These are phyloP conservation scores for Physella acuta DNA, from an alignment of 1,140 invertebrate genomes.

Conservation along the genomic window DNA sequence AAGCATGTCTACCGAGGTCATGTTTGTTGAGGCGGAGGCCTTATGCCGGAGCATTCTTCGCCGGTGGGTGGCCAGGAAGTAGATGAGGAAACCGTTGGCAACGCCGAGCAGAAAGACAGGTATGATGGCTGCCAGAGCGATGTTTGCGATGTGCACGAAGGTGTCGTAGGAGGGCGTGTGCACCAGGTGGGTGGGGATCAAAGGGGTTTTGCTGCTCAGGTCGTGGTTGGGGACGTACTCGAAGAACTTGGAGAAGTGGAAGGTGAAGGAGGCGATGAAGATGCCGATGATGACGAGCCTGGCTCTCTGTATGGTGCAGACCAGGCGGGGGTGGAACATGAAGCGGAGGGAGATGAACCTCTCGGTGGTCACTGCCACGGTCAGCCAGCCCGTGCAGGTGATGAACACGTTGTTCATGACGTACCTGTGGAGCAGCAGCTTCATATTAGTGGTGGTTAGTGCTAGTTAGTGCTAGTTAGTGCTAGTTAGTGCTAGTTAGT, in stretches of 20 bases:
- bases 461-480: too few species aligned
- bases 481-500: too few species aligned
- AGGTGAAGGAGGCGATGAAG: constrained; percentile 76
- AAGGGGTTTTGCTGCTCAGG: constrained; percentile 61
- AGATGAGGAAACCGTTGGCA: constrained; percentile 86
- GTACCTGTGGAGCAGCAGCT: constrained; percentile 61
- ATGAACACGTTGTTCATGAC: constrained; percentile 82
- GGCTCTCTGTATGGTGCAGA: constrained; percentile 86
- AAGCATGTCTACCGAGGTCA: constrained; percentile 35
- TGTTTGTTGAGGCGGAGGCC: constrained; percentile 6
- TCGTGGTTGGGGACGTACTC: constrained; percentile 47
- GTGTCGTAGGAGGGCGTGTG: constrained; percentile 70
- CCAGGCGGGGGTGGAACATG: constrained; percentile 78
- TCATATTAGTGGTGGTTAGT: too few species aligned
- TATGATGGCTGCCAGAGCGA: constrained; percentile 71
- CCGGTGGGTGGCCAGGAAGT: constrained; percentile 80
- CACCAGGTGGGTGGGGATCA: constrained; percentile 71
- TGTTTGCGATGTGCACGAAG: constrained; percentile 35
- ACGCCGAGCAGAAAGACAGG: constrained; percentile 88
- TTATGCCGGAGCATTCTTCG: constrained; percentile 36
- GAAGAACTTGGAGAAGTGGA: constrained; percentile 76
- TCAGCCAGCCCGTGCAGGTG: constrained; percentile 90
- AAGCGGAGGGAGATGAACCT: constrained; percentile 93
- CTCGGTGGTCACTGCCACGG: constrained; percentile 89
- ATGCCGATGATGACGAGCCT: constrained; percentile 81